Evolutionary conservation across 2,113 vertebrate species (phyloP).

Genomic region (Labeo catla): DNA sequence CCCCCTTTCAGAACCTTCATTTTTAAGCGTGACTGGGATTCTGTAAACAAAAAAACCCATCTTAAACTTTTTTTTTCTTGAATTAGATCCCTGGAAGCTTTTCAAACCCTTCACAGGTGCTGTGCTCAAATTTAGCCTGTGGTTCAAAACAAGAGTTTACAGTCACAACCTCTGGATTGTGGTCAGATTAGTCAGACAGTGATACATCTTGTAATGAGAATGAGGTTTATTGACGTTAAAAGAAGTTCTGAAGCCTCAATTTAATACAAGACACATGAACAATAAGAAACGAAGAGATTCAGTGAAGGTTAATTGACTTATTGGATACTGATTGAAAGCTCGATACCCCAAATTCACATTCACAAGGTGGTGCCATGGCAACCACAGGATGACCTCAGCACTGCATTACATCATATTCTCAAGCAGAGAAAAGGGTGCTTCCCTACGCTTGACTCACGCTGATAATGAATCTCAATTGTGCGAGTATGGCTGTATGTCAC

Average conservation of each 20-base stretch:
- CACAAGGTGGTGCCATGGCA: constrained; percentile 31
- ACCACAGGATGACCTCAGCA: constrained; percentile 52
- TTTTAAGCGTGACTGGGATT: neutral
- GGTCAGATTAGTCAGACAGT: constrained; percentile 41
- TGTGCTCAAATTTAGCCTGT: constrained; percentile 37
- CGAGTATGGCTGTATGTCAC: constrained; percentile 46
- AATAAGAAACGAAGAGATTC: constrained; percentile 15
- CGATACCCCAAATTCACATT: constrained; percentile 39
- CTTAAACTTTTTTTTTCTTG: neutral
- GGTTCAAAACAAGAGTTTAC: constrained; percentile 43
- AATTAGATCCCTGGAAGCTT: constrained; percentile 37
- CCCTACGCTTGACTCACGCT: neutral
- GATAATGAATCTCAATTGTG: constrained; percentile 45
- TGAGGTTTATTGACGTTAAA: constrained; percentile 27
- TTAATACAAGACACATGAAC: constrained; percentile 17
- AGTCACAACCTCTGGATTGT: constrained; percentile 27
- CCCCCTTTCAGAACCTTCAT: neutral
- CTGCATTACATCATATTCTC: constrained; percentile 42
- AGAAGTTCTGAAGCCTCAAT: constrained; percentile 1
- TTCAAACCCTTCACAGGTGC: constrained; percentile 50
- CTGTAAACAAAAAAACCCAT: neutral
- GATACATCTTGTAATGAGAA: constrained; percentile 25
- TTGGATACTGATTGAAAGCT: constrained; percentile 44
- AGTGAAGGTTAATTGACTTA: constrained; percentile 30
- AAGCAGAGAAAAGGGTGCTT: constrained; percentile 16